Percentiles rank a stretch among this genome's conserved stretches.
Conservation (phyloP, 1,140 invertebrate genomes). For the Formica exsecta region DNA sequence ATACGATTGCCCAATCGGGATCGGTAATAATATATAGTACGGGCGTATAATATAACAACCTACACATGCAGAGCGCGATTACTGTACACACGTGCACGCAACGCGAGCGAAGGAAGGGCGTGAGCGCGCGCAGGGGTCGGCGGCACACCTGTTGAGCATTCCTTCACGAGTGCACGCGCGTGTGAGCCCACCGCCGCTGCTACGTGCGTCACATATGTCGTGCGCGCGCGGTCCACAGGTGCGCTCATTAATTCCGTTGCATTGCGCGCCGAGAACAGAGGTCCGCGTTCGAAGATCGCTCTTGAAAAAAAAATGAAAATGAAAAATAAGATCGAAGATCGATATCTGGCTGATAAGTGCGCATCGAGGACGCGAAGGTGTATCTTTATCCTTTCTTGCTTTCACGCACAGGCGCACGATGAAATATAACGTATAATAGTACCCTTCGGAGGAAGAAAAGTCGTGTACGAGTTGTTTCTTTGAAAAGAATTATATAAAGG, state of each 20-base stretch:
- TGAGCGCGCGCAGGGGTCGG: constrained; percentile 69
- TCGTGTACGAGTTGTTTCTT: background rate
- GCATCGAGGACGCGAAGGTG: background rate
- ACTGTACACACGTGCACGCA: background rate
- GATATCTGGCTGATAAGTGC: constrained; percentile 26
- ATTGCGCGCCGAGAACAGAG: background rate
- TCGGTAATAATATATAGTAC: background rate
- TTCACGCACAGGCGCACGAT: background rate
- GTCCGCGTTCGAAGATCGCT: background rate
- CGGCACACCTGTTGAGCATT: constrained; percentile 85
- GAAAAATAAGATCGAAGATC: background rate
- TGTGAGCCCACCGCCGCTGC: constrained; percentile 60
- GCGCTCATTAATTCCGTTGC: constrained; percentile 58
- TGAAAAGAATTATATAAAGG: background rate
- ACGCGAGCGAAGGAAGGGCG: constrained; percentile 61
- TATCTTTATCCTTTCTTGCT: background rate
- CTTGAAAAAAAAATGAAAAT: background rate
- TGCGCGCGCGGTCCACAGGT: constrained; percentile 53
- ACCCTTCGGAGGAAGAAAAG: background rate
- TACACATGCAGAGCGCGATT: constrained; percentile 33
- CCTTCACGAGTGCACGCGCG: constrained; percentile 78
- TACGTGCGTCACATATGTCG: constrained; percentile 76
- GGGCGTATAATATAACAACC: background rate
- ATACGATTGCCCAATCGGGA: background rate
- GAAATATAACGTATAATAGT: background rate